phyloP scores from a whole-genome alignment of 2,888 invertebrate genomes.

The Ophion ellenae region DNA sequence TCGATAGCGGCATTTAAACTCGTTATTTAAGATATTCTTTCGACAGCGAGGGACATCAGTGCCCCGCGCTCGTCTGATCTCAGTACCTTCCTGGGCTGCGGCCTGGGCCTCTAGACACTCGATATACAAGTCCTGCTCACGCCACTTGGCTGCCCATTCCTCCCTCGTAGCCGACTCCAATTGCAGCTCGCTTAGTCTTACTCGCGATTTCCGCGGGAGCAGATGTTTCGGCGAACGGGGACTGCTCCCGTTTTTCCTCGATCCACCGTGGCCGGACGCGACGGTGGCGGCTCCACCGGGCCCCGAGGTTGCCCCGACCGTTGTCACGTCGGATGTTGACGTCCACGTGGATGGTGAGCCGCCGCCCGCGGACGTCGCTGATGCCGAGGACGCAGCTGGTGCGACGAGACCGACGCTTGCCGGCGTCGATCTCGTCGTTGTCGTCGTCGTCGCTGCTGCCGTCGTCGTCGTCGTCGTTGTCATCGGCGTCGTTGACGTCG shows the following conservation, averaged over 20 bases:
- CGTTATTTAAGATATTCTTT: slow-evolving; percentile 62
- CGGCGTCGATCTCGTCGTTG: neutral
- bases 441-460: neutral
- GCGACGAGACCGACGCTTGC: neutral
- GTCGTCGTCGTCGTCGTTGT: neutral
- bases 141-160: slow-evolving; percentile 89
- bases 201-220: slow-evolving; percentile 84
- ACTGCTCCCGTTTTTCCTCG: slow-evolving; percentile 78
- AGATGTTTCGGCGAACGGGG: slow-evolving; percentile 84
- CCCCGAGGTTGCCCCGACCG: neutral
- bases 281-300: slow-evolving; percentile 5
- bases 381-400: neutral
- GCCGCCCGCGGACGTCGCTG: neutral
- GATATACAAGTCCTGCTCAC: slow-evolving; percentile 91
- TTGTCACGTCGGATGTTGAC: neutral
- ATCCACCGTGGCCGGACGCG: neutral
- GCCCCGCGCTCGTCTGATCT: slow-evolving; percentile 79
- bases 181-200: slow-evolving; percentile 88
- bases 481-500: neutral
- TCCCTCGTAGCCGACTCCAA: slow-evolving; percentile 87
- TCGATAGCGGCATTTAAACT: slow-evolving; percentile 50
- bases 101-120: slow-evolving; percentile 90
- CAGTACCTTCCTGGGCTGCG: slow-evolving; percentile 92
- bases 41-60: slow-evolving; percentile 72
- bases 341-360: slow-evolving; percentile 3